These are phyloP conservation scores for Tapirus indicus DNA, from an alignment of 2,797 vertebrate species.

Conservation along the genomic window DNA sequence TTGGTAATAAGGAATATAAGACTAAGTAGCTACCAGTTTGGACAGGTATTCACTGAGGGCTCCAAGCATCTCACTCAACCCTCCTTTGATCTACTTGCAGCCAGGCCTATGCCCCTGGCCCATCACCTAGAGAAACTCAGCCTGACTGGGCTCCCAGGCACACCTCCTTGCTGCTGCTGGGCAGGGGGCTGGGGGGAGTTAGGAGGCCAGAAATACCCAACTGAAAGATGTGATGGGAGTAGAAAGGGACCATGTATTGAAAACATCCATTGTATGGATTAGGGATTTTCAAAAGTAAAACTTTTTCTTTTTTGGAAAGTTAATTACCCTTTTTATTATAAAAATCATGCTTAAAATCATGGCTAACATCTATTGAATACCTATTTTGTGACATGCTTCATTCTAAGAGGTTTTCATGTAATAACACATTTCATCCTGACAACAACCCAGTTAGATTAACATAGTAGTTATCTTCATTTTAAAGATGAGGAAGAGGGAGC, in stretches of 20 bases:
- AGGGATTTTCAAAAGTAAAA: background rate
- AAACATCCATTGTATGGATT: background rate
- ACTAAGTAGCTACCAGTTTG: background rate
- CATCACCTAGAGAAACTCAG: background rate
- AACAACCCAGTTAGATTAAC: background rate
- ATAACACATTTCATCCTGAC: background rate
- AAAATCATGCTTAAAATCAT: slow-evolving; percentile 13
- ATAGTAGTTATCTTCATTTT: background rate
- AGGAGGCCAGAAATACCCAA: background rate
- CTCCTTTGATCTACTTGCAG: background rate
- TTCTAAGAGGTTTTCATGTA: background rate
- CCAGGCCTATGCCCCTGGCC: background rate
- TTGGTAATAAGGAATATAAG: background rate
- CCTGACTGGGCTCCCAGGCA: too few species aligned
- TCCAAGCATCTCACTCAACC: background rate
- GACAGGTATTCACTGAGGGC: background rate
- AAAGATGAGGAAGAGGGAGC: background rate
- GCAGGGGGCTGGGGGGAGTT: background rate
- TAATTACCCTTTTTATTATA: background rate
- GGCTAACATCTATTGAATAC: background rate
- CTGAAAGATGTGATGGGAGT: background rate
- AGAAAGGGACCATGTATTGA: background rate
- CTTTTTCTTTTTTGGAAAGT: background rate
- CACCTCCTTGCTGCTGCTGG: background rate
- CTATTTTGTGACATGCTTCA: background rate